Conservation (phyloP, 2,113 vertebrate genomes). For the Dolichallabes microphthalmus region DNA sequence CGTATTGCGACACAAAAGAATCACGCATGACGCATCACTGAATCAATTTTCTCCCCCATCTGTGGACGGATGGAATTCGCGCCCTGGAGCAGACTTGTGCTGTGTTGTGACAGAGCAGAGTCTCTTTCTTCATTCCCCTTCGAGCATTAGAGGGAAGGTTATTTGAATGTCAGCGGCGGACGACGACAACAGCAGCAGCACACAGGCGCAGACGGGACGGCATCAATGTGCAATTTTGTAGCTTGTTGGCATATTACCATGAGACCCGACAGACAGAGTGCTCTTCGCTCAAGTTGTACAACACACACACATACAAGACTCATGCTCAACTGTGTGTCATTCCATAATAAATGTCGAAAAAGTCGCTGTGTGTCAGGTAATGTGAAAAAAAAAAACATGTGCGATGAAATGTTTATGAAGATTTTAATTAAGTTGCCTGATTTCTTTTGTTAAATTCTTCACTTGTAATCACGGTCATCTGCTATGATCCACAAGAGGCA, state of each 20-base stretch:
- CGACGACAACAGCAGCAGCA: slow-evolving; percentile 64
- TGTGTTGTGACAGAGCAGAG: slow-evolving; percentile 55
- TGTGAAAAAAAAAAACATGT: not conserved
- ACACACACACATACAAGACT: slow-evolving; percentile 39
- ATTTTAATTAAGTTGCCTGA: slow-evolving; percentile 11
- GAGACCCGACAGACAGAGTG: slow-evolving; percentile 52
- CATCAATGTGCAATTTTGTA: slow-evolving; percentile 67
- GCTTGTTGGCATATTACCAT: slow-evolving; percentile 60
- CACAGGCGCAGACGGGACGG: slow-evolving; percentile 58
- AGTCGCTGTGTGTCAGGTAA: not conserved
- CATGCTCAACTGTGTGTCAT: slow-evolving; percentile 43
- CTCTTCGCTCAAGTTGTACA: slow-evolving; percentile 32
- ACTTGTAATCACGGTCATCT: slow-evolving; percentile 32
- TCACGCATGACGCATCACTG: no score
- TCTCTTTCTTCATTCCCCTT: slow-evolving; percentile 64
- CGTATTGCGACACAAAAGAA: no score
- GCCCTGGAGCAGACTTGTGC: slow-evolving; percentile 58
- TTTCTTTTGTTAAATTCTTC: slow-evolving; percentile 34
- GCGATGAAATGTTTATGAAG: not conserved
- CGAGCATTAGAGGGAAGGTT: slow-evolving; percentile 69
- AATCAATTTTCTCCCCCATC: no score
- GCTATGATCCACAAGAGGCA: slow-evolving; percentile 28
- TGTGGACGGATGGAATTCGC: slow-evolving; percentile 14
- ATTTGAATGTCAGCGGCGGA: slow-evolving; percentile 74
- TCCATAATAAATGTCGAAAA: slow-evolving; percentile 31